Evolutionary conservation across 2,797 vertebrate genomes (phyloP).

Genomic region (Characodon lateralis): DNA sequence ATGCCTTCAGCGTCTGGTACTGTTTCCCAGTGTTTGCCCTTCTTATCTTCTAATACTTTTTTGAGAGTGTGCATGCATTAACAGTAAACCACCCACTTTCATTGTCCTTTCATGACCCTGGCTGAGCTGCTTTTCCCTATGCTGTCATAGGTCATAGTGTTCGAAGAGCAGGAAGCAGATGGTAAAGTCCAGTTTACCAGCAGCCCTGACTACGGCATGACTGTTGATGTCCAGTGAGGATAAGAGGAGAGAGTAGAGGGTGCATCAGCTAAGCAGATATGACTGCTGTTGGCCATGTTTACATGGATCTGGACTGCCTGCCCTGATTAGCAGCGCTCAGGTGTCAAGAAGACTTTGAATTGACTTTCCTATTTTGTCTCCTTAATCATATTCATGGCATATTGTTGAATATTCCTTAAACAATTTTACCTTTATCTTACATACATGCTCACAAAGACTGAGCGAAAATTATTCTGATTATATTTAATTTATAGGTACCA

Average conservation of each 20-base stretch:
- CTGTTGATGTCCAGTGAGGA: constrained; percentile 81
- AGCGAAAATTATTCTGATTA: not conserved
- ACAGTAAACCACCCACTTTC: constrained; percentile 19
- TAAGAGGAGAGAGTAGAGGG: constrained; percentile 4
- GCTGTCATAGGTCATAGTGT: constrained; percentile 82
- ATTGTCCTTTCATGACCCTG: constrained; percentile 25
- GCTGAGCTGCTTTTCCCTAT: constrained; percentile 21
- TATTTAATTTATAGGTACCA: constrained; percentile 2
- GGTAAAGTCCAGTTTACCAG: constrained; percentile 81
- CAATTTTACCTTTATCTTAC: not conserved
- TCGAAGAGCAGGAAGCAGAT: constrained; percentile 86
- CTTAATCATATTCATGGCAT: constrained; percentile 4
- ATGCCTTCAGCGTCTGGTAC: not conserved
- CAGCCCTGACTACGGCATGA: constrained; percentile 81
- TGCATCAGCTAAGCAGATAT: not conserved
- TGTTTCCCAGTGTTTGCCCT: not conserved
- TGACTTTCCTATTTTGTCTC: constrained; percentile 18
- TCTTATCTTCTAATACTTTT: constrained; percentile 8
- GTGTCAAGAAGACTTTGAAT: not conserved
- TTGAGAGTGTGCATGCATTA: constrained; percentile 9
- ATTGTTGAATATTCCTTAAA: not conserved
- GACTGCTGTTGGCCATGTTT: not conserved
- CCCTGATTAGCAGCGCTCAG: constrained; percentile 1
- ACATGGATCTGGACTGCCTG: not conserved
- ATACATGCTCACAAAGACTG: not conserved